Evolutionary conservation across 2,888 invertebrate genomes (phyloP).

Genomic region (Saturnia pavonia): DNA sequence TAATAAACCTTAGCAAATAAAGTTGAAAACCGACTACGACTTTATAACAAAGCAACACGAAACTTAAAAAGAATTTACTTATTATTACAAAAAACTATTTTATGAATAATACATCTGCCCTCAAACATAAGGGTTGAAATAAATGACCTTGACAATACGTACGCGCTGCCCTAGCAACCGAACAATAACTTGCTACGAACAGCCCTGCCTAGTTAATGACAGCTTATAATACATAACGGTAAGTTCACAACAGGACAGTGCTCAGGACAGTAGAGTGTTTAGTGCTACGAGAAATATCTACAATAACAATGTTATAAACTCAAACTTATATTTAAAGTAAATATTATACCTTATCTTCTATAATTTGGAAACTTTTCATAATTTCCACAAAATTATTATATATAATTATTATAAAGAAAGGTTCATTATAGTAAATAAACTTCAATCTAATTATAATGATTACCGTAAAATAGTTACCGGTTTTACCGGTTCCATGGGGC

Average conservation of each 20-base stretch:
- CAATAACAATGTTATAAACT: too few relatives aligned
- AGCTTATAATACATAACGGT: neutral
- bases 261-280: too few relatives aligned
- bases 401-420: too few relatives aligned
- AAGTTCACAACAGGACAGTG: neutral
- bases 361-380: too few relatives aligned
- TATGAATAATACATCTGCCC: constrained; percentile 9
- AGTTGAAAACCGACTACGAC: neutral
- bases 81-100: constrained; percentile 2
- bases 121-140: constrained; percentile 5
- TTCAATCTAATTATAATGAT: too few relatives aligned
- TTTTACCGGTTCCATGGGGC: too few relatives aligned
- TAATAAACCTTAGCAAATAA: neutral
- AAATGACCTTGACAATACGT: constrained; percentile 3
- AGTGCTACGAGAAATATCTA: too few relatives aligned
- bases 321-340: too few relatives aligned
- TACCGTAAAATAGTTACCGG: too few relatives aligned
- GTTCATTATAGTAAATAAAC: too few relatives aligned
- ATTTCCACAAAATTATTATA: too few relatives aligned
- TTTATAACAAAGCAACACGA: neutral
- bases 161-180: constrained; percentile 8
- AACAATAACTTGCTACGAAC: constrained; percentile 1
- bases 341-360: too few relatives aligned
- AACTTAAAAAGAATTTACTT: neutral
- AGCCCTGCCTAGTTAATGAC: neutral